These are phyloP conservation scores for Rhincodon typus DNA, from an alignment of 2,797 vertebrate genomes.

Conservation along the genomic window DNA sequence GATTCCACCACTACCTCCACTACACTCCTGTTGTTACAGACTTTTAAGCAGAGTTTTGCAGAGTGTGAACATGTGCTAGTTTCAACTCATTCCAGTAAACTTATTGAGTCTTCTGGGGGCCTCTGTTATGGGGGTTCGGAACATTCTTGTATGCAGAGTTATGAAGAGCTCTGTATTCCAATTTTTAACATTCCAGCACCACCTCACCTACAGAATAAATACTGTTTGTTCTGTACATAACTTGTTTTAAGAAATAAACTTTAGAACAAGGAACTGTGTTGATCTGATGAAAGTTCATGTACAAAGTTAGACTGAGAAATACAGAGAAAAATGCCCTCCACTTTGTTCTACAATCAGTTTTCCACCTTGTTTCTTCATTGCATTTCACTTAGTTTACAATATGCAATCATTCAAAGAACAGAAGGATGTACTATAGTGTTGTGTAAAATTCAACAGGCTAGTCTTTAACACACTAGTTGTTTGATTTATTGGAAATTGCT, in stretches of 20 bases:
- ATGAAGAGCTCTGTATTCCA: neutral
- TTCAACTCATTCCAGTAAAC: neutral
- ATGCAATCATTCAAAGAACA: neutral
- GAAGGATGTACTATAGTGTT: neutral
- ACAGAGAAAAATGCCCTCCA: neutral
- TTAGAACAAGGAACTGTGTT: neutral
- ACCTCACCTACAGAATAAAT: neutral
- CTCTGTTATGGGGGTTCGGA: neutral
- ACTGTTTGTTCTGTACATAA: neutral
- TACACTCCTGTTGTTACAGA: neutral
- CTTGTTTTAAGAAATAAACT: neutral
- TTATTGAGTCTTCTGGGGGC: neutral
- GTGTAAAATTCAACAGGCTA: neutral
- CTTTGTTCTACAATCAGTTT: neutral
- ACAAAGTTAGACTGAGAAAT: neutral
- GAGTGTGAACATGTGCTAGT: neutral
- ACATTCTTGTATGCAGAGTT: neutral
- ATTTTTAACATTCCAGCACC: neutral
- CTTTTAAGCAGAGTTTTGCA: neutral
- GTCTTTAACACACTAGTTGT: neutral
- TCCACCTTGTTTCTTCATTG: neutral
- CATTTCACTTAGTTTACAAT: neutral
- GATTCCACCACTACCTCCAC: neutral
- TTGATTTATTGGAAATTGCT: neutral
- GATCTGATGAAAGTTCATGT: neutral